Percentiles rank a stretch among this genome's conserved stretches.
These are phyloP conservation scores for Meloidogyne chitwoodi DNA, from an alignment of 1,140 invertebrate species.

Conservation along the genomic window DNA sequence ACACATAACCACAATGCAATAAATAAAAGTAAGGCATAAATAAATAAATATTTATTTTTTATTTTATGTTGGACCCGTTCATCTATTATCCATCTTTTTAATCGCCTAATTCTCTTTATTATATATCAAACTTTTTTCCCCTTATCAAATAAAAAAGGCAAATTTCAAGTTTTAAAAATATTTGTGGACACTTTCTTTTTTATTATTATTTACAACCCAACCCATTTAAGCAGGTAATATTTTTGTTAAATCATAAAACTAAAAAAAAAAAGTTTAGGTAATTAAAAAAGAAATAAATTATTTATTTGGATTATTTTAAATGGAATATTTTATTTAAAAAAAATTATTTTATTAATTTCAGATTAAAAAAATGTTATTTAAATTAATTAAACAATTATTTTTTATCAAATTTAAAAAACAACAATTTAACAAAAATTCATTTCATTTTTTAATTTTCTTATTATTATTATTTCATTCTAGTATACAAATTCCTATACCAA, in stretches of 20 bases:
- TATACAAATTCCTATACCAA: slow-evolving; percentile 48
- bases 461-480: not conserved
- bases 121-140: not conserved
- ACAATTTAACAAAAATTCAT: not conserved
- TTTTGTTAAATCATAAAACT: not conserved
- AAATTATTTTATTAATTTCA: not conserved
- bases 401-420: not conserved
- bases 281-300: not conserved
- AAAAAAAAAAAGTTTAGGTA: not conserved
- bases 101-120: not conserved
- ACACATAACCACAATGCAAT: not conserved
- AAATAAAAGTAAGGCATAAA: not conserved
- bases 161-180: not conserved
- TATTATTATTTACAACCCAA: not conserved
- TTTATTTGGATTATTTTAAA: not conserved
- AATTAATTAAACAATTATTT: not conserved
- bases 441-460: not conserved
- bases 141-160: not conserved
- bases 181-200: not conserved
- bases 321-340: not conserved
- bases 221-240: not conserved
- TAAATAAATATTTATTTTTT: not conserved
- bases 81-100: not conserved
- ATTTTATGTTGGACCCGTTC: not conserved
- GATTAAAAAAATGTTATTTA: not conserved